Conservation (phyloP, 2,888 invertebrate species). For the Andrena haemorrhoa region DNA sequence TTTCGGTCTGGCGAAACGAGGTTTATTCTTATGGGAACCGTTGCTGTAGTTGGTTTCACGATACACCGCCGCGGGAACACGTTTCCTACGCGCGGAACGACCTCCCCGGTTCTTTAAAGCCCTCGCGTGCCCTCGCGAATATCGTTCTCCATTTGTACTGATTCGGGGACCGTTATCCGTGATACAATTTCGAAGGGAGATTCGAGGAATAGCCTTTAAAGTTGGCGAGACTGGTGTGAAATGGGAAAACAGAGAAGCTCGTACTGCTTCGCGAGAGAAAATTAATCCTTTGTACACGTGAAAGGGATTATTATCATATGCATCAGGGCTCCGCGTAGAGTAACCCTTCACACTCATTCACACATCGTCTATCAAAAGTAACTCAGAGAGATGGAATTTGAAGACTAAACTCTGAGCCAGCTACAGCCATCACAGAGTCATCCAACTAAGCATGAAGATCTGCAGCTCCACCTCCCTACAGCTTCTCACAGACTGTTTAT, state of each 20-base stretch:
- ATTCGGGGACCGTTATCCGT: background rate
- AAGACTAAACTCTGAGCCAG: too few relatives aligned
- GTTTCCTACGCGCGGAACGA: constrained; percentile 16
- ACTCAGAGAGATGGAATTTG: too few relatives aligned
- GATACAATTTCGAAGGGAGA: background rate
- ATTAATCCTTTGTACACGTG: too few relatives aligned
- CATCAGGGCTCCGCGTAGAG: too few relatives aligned
- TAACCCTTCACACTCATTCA: too few relatives aligned
- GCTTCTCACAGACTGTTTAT: constrained; percentile 2
- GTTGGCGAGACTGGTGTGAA: background rate
- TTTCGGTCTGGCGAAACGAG: background rate
- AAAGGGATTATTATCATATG: too few relatives aligned
- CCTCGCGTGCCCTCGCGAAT: background rate
- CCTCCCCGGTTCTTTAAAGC: background rate
- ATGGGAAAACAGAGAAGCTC: background rate
- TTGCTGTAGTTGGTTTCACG: background rate
- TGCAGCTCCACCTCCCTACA: background rate
- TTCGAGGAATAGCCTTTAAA: background rate
- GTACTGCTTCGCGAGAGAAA: background rate
- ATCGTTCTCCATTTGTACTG: constrained; percentile 2
- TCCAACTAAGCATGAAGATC: background rate
- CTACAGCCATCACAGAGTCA: too few relatives aligned
- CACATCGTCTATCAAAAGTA: too few relatives aligned
- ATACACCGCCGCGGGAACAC: background rate
- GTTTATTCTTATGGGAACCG: constrained; percentile 6